Percentiles rank a stretch among this genome's conserved stretches.
Evolutionary conservation across 2,797 vertebrate genomes (phyloP).

Genomic region (Psittacula derbiana): DNA sequence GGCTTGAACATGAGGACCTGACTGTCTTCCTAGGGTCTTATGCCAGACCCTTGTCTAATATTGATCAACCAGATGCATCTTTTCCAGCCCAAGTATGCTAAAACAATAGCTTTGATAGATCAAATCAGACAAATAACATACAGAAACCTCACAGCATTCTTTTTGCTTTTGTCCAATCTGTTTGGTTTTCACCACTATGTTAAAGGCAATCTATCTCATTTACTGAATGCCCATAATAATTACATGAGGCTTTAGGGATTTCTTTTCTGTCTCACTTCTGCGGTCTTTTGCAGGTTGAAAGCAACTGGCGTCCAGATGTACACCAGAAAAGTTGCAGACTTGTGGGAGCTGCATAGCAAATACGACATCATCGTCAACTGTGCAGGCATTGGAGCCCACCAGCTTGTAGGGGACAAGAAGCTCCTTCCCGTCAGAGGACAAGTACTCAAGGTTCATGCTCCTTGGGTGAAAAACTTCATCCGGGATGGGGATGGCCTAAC

Average conservation of each 20-base stretch:
- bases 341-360: conserved; percentile 80
- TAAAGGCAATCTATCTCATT: background rate
- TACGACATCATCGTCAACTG: conserved; percentile 91
- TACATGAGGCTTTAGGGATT: background rate
- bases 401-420: conserved; percentile 75
- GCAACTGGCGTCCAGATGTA: conserved; percentile 75
- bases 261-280: background rate
- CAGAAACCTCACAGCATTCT: background rate
- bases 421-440: conserved; percentile 87
- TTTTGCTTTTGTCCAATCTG: background rate
- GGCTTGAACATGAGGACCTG: background rate
- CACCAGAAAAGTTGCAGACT: conserved; percentile 74
- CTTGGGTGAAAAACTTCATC: conserved; percentile 92
- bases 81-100: background rate
- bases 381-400: conserved; percentile 82
- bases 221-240: background rate
- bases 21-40: background rate
- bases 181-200: background rate
- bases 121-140: background rate
- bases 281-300: conserved; percentile 78
- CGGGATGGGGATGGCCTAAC: conserved; percentile 80
- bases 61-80: background rate
- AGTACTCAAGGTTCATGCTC: conserved; percentile 85
- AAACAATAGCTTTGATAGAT: background rate
- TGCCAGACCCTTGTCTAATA: background rate